Evolutionary conservation across 2,113 vertebrate species (phyloP).

Genomic region (Peromyscus maniculatus): DNA sequence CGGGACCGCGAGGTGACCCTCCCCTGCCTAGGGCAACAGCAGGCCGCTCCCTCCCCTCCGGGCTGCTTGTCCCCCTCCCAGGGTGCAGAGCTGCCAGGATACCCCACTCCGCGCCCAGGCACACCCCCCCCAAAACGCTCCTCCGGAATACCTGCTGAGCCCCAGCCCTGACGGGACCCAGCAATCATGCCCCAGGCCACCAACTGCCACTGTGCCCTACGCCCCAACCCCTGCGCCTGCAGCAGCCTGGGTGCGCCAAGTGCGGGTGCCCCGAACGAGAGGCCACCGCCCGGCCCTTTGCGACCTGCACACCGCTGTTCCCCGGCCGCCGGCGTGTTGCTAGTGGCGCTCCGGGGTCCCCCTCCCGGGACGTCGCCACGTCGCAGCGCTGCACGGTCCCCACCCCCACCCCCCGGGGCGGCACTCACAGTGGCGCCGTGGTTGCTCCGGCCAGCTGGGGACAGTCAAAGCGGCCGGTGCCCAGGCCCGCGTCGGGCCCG

Average conservation of each 20-base stretch:
- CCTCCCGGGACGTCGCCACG: neutral
- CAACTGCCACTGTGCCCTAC: conserved; percentile 63
- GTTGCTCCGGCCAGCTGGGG: conserved; percentile 71
- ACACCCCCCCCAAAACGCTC: neutral
- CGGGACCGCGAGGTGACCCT: neutral
- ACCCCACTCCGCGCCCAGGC: neutral
- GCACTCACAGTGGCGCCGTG: conserved; percentile 52
- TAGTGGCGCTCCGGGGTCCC: neutral
- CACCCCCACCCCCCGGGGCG: neutral
- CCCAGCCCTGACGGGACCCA: neutral
- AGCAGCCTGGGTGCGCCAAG: neutral
- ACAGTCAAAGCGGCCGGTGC: conserved; percentile 69
- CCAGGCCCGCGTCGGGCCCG: conserved; percentile 69
- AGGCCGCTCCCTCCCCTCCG: neutral
- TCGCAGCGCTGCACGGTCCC: too few species aligned
- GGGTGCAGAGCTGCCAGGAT: neutral
- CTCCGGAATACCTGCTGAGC: neutral
- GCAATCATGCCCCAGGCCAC: conserved; percentile 44
- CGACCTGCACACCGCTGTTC: neutral
- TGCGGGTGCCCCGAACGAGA: neutral
- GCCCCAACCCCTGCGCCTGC: neutral
- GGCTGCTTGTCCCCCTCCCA: neutral
- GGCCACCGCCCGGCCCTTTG: neutral
- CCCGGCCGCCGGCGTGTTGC: neutral
- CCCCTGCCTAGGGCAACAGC: neutral